These are phyloP conservation scores for Piezodorus guildinii DNA, from an alignment of 1,140 invertebrate species.

Conservation along the genomic window DNA sequence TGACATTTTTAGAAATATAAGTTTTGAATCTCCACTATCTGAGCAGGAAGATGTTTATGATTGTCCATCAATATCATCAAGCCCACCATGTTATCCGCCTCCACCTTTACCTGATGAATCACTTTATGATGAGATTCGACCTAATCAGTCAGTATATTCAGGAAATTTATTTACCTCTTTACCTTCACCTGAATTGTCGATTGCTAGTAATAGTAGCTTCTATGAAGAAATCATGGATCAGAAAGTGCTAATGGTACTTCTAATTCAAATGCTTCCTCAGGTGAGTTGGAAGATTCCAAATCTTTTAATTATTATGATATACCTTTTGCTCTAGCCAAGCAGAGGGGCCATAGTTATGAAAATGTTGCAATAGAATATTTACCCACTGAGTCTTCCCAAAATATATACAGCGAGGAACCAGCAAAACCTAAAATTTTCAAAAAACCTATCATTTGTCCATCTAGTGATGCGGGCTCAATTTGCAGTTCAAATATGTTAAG, in stretches of 20 bases:
- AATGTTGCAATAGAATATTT: conserved; percentile 26
- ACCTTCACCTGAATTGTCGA: conserved; percentile 18
- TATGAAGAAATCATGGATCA: conserved; percentile 24
- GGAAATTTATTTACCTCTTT: conserved; percentile 33
- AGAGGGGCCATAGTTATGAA: conserved; percentile 29
- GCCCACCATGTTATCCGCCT: conserved; percentile 43
- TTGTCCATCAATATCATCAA: background rate
- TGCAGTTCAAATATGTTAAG: conserved; percentile 20
- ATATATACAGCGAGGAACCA: conserved; percentile 18
- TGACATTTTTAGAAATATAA: conserved; percentile 38
- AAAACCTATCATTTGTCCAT: background rate
- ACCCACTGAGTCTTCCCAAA: conserved; percentile 5
- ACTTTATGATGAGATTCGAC: conserved; percentile 42
- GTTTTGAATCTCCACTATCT: conserved; percentile 37
- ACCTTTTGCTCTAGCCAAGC: conserved; percentile 19
- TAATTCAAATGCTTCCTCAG: background rate
- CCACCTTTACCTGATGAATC: conserved; percentile 45
- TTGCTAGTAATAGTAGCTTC: conserved; percentile 6
- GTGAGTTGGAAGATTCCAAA: conserved; percentile 20
- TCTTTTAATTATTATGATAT: conserved; percentile 46
- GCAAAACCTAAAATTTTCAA: conserved; percentile 2
- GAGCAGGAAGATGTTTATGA: conserved; percentile 34
- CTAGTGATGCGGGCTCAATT: conserved; percentile 6
- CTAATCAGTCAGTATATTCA: conserved; percentile 36
- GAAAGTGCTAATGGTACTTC: background rate